These are phyloP conservation scores for Drosophila truncata DNA, from an alignment of 1,140 invertebrate genomes.

Conservation along the genomic window DNA sequence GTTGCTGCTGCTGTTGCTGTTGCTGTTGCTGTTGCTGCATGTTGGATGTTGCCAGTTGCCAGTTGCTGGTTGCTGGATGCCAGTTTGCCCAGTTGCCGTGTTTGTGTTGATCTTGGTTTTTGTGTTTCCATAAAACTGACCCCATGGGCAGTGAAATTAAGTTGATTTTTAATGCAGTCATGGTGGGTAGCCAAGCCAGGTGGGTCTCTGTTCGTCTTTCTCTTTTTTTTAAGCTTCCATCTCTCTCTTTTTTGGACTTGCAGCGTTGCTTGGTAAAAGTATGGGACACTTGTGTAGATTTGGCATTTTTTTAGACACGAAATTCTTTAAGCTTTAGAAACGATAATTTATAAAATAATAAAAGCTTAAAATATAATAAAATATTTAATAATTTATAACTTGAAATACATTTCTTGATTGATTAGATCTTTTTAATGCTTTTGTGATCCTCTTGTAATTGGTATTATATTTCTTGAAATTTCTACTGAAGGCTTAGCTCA, in stretches of 20 bases:
- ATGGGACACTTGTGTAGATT: background rate
- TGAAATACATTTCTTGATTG: rapidly evolving
- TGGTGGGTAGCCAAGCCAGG: conserved; percentile 69
- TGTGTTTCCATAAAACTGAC: conserved; percentile 54
- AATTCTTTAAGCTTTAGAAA: background rate
- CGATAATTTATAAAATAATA: background rate
- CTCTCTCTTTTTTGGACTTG: conserved; percentile 24
- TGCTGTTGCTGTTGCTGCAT: conserved; percentile 20
- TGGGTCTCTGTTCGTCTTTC: conserved; percentile 29
- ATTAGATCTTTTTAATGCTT: too few species aligned
- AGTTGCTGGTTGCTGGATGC: conserved; percentile 8
- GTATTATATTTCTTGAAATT: too few species aligned
- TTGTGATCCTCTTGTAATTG: too few species aligned
- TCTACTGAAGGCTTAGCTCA: too few species aligned
- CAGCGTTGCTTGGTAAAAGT: conserved; percentile 16
- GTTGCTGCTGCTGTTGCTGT: conserved; percentile 25
- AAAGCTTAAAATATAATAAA: background rate
- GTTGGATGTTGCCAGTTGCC: conserved; percentile 22
- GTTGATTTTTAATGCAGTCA: conserved; percentile 80
- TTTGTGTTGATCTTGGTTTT: conserved; percentile 42
- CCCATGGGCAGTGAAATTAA: conserved; percentile 64
- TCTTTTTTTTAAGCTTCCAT: conserved; percentile 8
- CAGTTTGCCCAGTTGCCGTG: conserved; percentile 32
- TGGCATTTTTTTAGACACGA: background rate
- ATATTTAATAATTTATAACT: background rate